Percentiles rank a stretch among this genome's conserved stretches.
These are phyloP conservation scores for Calyptomena viridis DNA, from an alignment of 2,113 vertebrate species.

Conservation along the genomic window DNA sequence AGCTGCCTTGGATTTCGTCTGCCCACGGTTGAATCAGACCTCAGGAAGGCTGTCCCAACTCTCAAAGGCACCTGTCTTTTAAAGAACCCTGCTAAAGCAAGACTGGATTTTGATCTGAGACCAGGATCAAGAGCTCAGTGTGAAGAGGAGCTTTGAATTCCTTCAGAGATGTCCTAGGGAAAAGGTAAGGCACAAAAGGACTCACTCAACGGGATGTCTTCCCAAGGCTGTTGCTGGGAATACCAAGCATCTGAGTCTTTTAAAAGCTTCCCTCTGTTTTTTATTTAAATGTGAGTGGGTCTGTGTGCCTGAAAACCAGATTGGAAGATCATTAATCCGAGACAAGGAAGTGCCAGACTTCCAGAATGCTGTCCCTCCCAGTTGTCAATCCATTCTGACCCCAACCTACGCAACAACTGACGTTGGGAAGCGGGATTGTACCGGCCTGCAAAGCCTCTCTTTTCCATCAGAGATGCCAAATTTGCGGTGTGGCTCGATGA, in stretches of 20 bases:
- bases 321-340: slow-evolving; percentile 46
- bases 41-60: background rate
- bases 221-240: slow-evolving; percentile 9
- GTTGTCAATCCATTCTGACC: slow-evolving; percentile 19
- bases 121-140: background rate
- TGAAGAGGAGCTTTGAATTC: background rate
- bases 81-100: background rate
- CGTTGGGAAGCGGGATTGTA: background rate
- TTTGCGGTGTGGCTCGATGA: background rate
- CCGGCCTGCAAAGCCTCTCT: background rate
- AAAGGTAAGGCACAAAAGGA: background rate
- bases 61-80: background rate
- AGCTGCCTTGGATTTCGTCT: background rate
- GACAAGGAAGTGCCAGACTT: slow-evolving; percentile 19
- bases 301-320: slow-evolving; percentile 58
- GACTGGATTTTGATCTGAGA: background rate
- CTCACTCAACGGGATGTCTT: background rate
- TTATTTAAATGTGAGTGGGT: slow-evolving; percentile 34
- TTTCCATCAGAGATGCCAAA: background rate
- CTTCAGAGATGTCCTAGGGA: background rate
- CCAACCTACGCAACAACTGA: slow-evolving; percentile 39
- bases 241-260: slow-evolving; percentile 37
- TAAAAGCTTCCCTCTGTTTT: slow-evolving; percentile 59
- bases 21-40: background rate
- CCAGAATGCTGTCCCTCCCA: slow-evolving; percentile 43